Evolutionary conservation across 2,113 vertebrate genomes (phyloP).

Genomic region (Gallinago undulata): DNA sequence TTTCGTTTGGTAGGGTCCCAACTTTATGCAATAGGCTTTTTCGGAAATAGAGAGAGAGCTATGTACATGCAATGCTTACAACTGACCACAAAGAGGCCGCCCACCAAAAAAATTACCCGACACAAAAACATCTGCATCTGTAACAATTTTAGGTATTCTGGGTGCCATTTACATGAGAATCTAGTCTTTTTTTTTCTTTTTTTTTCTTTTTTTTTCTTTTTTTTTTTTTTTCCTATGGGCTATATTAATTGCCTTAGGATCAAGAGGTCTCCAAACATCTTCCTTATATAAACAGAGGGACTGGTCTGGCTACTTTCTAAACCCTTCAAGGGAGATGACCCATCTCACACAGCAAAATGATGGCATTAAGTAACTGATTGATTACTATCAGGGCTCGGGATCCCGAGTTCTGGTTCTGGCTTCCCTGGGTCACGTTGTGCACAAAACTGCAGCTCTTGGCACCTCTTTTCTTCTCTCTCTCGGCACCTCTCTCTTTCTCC

Average conservation of each 20-base stretch:
- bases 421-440: neutral
- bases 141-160: neutral
- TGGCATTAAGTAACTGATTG: slow-evolving; percentile 10
- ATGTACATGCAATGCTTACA: slow-evolving; percentile 14
- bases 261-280: slow-evolving; percentile 56
- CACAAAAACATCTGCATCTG: neutral
- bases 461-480: neutral
- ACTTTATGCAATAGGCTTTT: slow-evolving; percentile 16
- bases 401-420: neutral
- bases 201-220: too few species aligned
- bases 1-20: slow-evolving; percentile 29
- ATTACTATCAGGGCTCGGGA: neutral
- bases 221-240: neutral
- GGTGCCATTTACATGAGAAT: neutral
- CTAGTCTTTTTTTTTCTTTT: neutral
- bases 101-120: neutral
- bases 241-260: slow-evolving; percentile 45
- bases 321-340: slow-evolving; percentile 39
- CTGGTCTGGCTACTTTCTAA: slow-evolving; percentile 55
- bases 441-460: neutral
- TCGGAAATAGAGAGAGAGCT: slow-evolving; percentile 1
- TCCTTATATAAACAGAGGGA: slow-evolving; percentile 50
- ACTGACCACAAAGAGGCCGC: neutral
- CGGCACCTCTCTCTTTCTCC: neutral
- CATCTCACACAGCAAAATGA: slow-evolving; percentile 36